Evolutionary conservation across 2,888 invertebrate genomes (phyloP), one percentile per base, ranked within the genome.

Genomic region (Dichetophora obliterata): DNA sequence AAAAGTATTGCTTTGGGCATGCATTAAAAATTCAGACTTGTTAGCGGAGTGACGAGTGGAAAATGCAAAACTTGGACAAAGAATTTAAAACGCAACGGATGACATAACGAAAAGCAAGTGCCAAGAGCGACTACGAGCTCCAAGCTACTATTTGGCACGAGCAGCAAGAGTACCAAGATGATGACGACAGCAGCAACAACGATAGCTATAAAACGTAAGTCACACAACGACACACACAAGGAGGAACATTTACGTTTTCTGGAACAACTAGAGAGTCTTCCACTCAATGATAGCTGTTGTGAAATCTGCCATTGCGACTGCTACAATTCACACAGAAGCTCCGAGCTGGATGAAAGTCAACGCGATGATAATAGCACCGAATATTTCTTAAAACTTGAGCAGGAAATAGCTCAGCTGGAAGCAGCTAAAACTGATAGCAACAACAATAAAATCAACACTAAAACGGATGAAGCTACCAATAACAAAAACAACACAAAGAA

Each of bases 251-350:
- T 85, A 16, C 82, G 83, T 57, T 82, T 86, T 77, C 79, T 88
- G 63, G 83, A 83, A 48, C 80, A 83, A 71, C 70, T 88, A 75
- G 82, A 85, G 24, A 77, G 75, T 27, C 73, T 84, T 73, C 82
- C 86, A 9, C 81, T 88, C 54, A 77, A 78, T 14, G 84, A 87
- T 74, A 88, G 86, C 77, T 88, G 88, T 61, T 88, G 88, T 78
- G 86, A 87, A 70, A 86, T 88, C 77, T 88, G 88, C 75, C 87
- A 87, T 72, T 88, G 88, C 75, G 88, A 88, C 80, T 88, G 88
- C 70, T 88, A 86, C 76, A 87, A 84, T 76, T 86, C 87, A 34
- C 88, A 88, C 78, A 83, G 84, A 75, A 84, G 85, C 78, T 80
- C 80, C 65, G 82, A 81, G 57, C 77, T 31, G n/a, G 82, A 80